Evolutionary conservation across 2,888 invertebrate genomes (phyloP).

Genomic region (Lochmaea crataegi): DNA sequence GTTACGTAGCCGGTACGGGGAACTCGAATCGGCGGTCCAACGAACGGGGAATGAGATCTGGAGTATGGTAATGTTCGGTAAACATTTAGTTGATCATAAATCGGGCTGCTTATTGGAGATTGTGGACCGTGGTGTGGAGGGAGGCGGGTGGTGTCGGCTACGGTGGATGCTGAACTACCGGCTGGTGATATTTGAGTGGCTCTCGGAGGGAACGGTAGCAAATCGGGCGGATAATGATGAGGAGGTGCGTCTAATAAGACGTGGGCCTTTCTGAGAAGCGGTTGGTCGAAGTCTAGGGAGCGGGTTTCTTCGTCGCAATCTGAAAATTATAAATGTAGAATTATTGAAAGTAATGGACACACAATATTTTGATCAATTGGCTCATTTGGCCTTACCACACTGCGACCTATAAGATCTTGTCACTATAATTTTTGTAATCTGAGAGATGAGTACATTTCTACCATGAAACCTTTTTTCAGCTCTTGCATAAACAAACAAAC

Average conservation of each 20-base stretch:
- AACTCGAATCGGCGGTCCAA: constrained; percentile 65
- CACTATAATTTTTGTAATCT: too few relatives aligned
- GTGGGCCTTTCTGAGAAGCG: constrained; percentile 68
- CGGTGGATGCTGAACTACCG: constrained; percentile 85
- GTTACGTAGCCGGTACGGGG: constrained; percentile 84
- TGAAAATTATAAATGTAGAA: constrained; percentile 47
- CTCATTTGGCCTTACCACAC: too few relatives aligned
- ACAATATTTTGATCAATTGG: too few relatives aligned
- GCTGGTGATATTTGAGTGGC: constrained; percentile 79
- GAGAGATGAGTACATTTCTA: too few relatives aligned
- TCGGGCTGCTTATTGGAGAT: constrained; percentile 72
- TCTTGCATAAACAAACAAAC: too few relatives aligned
- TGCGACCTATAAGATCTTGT: too few relatives aligned
- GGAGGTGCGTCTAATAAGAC: constrained; percentile 66
- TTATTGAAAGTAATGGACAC: background rate
- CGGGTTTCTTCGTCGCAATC: constrained; percentile 77
- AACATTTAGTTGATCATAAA: constrained; percentile 73
- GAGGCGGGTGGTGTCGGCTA: constrained; percentile 75
- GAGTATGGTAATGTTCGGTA: constrained; percentile 87
- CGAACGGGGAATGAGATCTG: constrained; percentile 79
- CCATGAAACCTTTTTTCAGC: too few relatives aligned
- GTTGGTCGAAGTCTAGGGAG: constrained; percentile 74
- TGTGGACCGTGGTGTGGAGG: constrained; percentile 61
- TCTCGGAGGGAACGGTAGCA: constrained; percentile 81
- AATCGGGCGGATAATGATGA: constrained; percentile 80